Conservation (phyloP, 2,888 invertebrate genomes). For the Coleophora deauratella region DNA sequence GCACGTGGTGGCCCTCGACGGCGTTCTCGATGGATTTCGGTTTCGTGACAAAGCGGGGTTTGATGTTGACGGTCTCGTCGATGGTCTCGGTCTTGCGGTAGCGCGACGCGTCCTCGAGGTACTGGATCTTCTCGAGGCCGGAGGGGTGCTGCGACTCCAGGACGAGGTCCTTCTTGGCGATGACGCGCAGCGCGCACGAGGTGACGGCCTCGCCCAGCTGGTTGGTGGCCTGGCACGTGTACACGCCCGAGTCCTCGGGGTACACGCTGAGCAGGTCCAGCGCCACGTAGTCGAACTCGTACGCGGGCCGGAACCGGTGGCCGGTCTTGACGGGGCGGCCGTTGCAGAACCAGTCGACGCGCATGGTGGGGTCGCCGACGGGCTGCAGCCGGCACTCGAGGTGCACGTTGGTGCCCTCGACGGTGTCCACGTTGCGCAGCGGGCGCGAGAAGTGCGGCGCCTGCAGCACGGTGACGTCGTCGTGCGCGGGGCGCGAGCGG, state of each 20-base stretch:
- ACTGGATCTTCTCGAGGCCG: slow-evolving; percentile 93
- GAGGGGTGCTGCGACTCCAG: slow-evolving; percentile 93
- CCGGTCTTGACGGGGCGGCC: slow-evolving; percentile 94
- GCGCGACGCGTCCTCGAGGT: slow-evolving; percentile 89
- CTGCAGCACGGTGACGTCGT: slow-evolving; percentile 88
- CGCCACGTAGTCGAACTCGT: slow-evolving; percentile 98
- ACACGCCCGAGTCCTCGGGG: slow-evolving; percentile 97
- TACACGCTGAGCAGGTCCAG: slow-evolving; percentile 96
- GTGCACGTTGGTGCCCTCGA: slow-evolving; percentile 93
- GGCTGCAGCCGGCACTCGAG: slow-evolving; percentile 93
- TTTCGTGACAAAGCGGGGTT: slow-evolving; percentile 88
- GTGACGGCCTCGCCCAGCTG: slow-evolving; percentile 95
- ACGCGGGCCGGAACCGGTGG: slow-evolving; percentile 94
- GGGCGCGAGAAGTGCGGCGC: slow-evolving; percentile 91
- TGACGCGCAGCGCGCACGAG: slow-evolving; percentile 90
- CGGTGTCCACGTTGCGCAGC: slow-evolving; percentile 90
- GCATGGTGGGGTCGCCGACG: slow-evolving; percentile 93
- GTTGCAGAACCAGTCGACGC: slow-evolving; percentile 97
- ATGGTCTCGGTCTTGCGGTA: slow-evolving; percentile 87
- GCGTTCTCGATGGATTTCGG: slow-evolving; percentile 91
- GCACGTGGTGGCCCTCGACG: slow-evolving; percentile 92
- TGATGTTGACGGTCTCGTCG: slow-evolving; percentile 87
- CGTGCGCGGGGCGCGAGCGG: slow-evolving; percentile 79
- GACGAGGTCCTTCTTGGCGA: slow-evolving; percentile 90
- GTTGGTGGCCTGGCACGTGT: slow-evolving; percentile 96